phyloP scores from a whole-genome alignment of 2,888 invertebrate species.

The Cantharis rufa region DNA sequence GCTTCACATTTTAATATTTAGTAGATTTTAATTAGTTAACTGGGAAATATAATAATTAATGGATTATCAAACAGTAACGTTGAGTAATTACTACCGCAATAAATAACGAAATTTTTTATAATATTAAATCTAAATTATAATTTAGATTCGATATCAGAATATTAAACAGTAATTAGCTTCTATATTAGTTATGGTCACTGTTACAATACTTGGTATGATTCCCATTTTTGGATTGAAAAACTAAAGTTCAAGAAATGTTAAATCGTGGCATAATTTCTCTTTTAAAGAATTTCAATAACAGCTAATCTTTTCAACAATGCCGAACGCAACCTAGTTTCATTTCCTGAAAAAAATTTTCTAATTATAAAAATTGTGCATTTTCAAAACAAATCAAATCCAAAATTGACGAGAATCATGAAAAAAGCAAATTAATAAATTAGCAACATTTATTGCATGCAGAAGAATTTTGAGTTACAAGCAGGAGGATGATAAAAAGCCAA shows the following conservation, averaged over 20 bases:
- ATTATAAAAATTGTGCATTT: not conserved
- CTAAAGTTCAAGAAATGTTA: not conserved
- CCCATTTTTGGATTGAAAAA: not conserved
- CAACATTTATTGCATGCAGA: no score
- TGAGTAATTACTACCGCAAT: not conserved
- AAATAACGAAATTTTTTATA: not conserved
- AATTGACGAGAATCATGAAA: no score
- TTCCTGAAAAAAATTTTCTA: not conserved
- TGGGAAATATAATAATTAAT: not conserved
- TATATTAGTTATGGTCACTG: not conserved
- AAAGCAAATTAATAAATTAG: no score
- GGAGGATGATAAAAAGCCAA: no score
- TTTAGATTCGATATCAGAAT: not conserved
- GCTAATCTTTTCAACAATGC: not conserved
- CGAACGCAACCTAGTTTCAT: not conserved
- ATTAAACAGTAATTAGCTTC: not conserved
- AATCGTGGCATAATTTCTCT: not conserved
- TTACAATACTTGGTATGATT: not conserved
- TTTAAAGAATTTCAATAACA: not conserved
- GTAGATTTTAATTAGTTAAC: not conserved
- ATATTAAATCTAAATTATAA: not conserved
- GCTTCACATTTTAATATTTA: not conserved
- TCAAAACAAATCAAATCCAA: no score
- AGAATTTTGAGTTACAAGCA: no score
- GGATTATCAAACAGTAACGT: not conserved